Evolutionary conservation across 2,888 invertebrate species (phyloP).

Genomic region (Trypoxylon attenuatum): DNA sequence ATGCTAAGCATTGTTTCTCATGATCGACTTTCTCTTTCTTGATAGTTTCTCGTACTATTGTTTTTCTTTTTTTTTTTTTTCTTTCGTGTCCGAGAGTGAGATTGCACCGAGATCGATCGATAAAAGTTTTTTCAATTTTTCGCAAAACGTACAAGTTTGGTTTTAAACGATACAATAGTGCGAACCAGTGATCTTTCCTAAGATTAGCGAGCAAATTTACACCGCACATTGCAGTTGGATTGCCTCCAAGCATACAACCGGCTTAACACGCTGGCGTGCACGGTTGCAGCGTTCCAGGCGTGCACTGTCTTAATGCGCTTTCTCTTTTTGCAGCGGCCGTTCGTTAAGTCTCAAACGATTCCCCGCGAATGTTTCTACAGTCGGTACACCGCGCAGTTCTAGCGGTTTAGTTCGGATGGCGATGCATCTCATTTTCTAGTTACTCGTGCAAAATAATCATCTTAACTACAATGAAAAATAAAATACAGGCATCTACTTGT

Average conservation of each 20-base stretch:
- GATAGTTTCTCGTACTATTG: no score
- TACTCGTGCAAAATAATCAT: no score
- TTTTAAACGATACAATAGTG: no score
- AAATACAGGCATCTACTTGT: no score
- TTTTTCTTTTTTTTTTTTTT: no score
- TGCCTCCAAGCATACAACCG: slow-evolving; percentile 8
- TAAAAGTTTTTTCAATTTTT: no score
- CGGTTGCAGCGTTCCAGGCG: slow-evolving; percentile 40
- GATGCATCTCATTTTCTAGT: neutral
- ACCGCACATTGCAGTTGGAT: neutral
- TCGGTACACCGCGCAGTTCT: neutral
- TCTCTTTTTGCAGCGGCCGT: slow-evolving; percentile 12
- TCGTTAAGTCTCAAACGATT: slow-evolving; percentile 9
- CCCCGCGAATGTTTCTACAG: neutral
- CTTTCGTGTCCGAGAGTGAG: no score
- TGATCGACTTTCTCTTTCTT: no score
- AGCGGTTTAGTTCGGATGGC: no score
- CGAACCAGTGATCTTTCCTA: no score
- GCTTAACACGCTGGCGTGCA: slow-evolving; percentile 2
- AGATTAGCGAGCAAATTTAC: neutral
- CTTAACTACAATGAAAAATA: no score
- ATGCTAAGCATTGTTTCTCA: no score
- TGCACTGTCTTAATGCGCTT: neutral
- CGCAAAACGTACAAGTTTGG: slow-evolving; percentile 1
- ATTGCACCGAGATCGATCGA: slow-evolving; percentile 15